phyloP scores from a whole-genome alignment of 2,888 invertebrate species.

The Heliconius aoede region DNA sequence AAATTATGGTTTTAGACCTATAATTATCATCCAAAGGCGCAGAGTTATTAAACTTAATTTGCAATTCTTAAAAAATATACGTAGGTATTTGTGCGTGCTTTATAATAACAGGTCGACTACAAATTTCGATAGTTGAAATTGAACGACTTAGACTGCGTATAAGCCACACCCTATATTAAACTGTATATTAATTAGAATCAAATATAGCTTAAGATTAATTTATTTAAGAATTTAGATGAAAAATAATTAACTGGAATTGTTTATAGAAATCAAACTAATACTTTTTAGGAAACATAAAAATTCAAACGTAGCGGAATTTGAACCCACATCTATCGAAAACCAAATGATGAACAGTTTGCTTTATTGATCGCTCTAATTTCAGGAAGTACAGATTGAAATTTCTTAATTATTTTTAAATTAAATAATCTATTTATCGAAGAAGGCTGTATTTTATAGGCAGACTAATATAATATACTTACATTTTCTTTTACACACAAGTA shows the following conservation, averaged over 20 bases:
- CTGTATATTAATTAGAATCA: background rate
- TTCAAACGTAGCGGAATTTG: too few species aligned
- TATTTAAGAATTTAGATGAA: too few species aligned
- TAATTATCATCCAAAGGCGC: background rate
- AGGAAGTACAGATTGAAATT: too few species aligned
- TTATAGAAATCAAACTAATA: too few species aligned
- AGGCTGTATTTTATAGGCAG: too few species aligned
- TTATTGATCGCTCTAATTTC: too few species aligned
- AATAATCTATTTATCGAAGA: too few species aligned
- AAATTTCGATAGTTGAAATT: constrained; percentile 11
- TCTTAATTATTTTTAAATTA: too few species aligned
- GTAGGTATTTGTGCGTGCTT: background rate
- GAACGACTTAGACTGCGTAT: background rate
- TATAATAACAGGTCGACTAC: background rate
- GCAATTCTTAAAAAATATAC: background rate
- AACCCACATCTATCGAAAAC: too few species aligned
- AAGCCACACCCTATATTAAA: background rate
- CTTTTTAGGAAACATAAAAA: too few species aligned
- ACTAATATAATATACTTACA: too few species aligned
- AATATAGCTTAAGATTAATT: background rate
- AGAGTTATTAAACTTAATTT: background rate
- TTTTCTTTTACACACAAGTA: background rate
- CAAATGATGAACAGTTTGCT: too few species aligned
- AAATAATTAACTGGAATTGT: background rate
- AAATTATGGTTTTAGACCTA: background rate